Conservation (phyloP, 2,888 invertebrate species). For the Drosophila fulvimacula region DNA sequence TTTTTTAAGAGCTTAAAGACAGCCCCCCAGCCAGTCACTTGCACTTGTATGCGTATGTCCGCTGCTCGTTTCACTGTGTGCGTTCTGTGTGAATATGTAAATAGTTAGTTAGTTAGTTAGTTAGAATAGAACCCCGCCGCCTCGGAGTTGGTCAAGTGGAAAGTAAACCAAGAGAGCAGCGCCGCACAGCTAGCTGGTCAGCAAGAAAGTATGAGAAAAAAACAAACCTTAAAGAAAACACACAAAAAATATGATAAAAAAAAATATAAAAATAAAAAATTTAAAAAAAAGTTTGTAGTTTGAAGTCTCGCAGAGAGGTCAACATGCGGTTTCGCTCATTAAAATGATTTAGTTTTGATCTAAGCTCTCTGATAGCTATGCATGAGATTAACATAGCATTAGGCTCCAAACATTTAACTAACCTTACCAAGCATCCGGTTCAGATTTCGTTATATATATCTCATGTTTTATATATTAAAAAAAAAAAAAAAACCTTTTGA, state of each 20-base stretch:
- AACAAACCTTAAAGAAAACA: conserved; percentile 8
- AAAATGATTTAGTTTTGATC: conserved; percentile 76
- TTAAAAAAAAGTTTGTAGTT: conserved; percentile 18
- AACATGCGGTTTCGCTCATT: conserved; percentile 69
- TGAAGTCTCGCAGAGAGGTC: conserved; percentile 61
- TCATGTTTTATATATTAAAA: conserved; percentile 5
- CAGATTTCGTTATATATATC: not conserved
- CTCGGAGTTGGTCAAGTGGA: conserved; percentile 76
- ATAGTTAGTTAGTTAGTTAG: conserved; percentile 33
- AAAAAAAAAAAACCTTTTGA: not conserved
- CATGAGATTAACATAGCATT: conserved; percentile 67
- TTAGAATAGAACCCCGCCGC: conserved; percentile 66
- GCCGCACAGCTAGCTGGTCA: conserved; percentile 32
- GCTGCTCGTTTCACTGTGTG: conserved; percentile 74
- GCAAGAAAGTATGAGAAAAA: conserved; percentile 58
- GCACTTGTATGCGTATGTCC: conserved; percentile 74
- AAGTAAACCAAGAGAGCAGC: conserved; percentile 72
- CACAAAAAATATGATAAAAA: conserved; percentile 5
- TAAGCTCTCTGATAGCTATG: conserved; percentile 66
- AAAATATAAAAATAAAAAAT: conserved; percentile 20
- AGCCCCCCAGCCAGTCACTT: conserved; percentile 43
- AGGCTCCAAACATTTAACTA: conserved; percentile 32
- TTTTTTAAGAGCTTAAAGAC: conserved; percentile 10
- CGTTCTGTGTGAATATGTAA: conserved; percentile 65
- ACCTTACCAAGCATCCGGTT: conserved; percentile 23